A percentile compares a stretch with the other conserved stretches of the same genome.
Evolutionary conservation across 2,797 vertebrate genomes (phyloP).

Genomic region (Oryzias dopingdopingensis): DNA sequence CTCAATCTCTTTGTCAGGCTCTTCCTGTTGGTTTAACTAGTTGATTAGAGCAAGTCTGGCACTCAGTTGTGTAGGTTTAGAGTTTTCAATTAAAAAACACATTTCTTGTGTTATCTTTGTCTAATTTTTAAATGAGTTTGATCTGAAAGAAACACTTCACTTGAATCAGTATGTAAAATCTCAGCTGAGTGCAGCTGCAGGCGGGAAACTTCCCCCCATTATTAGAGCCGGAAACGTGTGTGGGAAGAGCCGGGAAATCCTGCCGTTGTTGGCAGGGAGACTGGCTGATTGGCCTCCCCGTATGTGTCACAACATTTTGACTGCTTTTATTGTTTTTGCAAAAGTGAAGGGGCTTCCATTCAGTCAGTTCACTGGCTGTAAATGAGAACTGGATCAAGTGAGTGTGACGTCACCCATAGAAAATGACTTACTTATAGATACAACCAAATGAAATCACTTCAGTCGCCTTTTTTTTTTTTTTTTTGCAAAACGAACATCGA

Average conservation of each 20-base stretch:
- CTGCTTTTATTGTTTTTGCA: neutral
- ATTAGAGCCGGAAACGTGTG: slow-evolving; percentile 84
- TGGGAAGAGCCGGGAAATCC: slow-evolving; percentile 83
- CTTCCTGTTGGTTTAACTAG: too few species aligned
- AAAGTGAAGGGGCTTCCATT: neutral
- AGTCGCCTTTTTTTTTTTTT: too few species aligned
- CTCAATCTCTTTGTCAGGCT: too few species aligned
- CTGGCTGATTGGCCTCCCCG: slow-evolving; percentile 36
- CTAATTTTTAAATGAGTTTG: too few species aligned
- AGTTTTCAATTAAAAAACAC: too few species aligned
- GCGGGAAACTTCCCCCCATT: slow-evolving; percentile 87
- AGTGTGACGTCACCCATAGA: neutral
- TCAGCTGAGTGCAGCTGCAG: slow-evolving; percentile 48
- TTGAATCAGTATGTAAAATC: slow-evolving; percentile 16
- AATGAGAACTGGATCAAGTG: slow-evolving; percentile 5
- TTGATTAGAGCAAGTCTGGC: too few species aligned
- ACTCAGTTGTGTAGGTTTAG: too few species aligned
- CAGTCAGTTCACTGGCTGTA: slow-evolving; percentile 2
- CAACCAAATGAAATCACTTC: too few species aligned
- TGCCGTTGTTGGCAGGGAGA: slow-evolving; percentile 73
- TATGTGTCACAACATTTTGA: slow-evolving; percentile 16
- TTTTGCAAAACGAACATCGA: too few species aligned
- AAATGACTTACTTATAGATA: too few species aligned
- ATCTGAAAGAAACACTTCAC: neutral
- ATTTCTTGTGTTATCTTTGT: too few species aligned